A percentile compares a stretch with the other conserved stretches of the same genome.
phyloP scores from a whole-genome alignment of 2,888 invertebrate species.

The Heterodera filipjevi region DNA sequence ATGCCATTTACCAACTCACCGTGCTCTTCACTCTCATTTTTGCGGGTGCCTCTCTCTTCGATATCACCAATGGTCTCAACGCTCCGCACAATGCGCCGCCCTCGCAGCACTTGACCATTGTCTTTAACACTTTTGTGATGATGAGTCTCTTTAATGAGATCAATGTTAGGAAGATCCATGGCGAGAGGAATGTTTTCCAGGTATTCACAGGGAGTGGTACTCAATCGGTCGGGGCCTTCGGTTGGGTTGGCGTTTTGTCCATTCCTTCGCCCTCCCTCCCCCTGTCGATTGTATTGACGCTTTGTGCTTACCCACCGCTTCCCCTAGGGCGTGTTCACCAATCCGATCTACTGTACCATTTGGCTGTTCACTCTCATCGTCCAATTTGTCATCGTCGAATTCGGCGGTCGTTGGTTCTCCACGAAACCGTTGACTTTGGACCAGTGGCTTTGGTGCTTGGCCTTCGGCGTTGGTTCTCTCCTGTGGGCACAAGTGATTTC shows the following conservation, averaged over 20 bases:
- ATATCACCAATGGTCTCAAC: constrained; percentile 87
- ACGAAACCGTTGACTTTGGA: constrained; percentile 87
- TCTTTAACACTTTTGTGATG: constrained; percentile 84
- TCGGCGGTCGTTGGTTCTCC: constrained; percentile 81
- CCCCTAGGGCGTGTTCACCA: constrained; percentile 82
- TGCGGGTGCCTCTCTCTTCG: constrained; percentile 80
- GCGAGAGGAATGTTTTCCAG: constrained; percentile 94
- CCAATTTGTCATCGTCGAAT: constrained; percentile 94
- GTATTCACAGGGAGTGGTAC: too few species aligned
- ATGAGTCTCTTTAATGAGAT: constrained; percentile 85
- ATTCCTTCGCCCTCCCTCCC: too few species aligned
- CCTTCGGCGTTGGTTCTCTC: constrained; percentile 93
- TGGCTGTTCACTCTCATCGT: constrained; percentile 90
- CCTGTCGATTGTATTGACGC: neutral
- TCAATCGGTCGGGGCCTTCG: too few species aligned
- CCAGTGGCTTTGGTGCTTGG: constrained; percentile 99
- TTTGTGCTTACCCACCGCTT: neutral
- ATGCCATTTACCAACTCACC: constrained; percentile 63
- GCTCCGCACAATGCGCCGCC: constrained; percentile 80
- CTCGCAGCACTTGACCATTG: constrained; percentile 95
- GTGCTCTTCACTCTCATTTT: constrained; percentile 92
- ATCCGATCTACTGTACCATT: constrained; percentile 96
- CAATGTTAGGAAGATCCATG: constrained; percentile 98
- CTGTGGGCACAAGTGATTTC: constrained; percentile 88
- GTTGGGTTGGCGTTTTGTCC: constrained; percentile 73